Evolutionary conservation across 1,140 invertebrate species (phyloP).

Genomic region (Diachasmimorpha longicaudata): DNA sequence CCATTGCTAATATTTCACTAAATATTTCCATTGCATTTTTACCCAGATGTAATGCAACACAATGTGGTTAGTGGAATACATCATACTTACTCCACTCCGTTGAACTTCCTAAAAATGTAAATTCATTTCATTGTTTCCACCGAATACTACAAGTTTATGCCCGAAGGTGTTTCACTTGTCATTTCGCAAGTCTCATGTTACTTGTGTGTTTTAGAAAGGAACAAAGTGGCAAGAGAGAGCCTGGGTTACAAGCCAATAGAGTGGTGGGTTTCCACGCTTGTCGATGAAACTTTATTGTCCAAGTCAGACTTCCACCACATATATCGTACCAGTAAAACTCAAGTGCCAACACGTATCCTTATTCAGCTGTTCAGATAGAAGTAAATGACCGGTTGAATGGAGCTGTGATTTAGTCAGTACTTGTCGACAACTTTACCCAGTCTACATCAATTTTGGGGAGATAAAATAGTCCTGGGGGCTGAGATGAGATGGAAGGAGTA

Average conservation of each 20-base stretch:
- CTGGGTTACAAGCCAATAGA: neutral
- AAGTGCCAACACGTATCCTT: conserved; percentile 4
- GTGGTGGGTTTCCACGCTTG: neutral
- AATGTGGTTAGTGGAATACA: too few species aligned
- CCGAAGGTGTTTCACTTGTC: neutral
- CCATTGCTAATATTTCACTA: too few species aligned
- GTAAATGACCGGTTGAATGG: neutral
- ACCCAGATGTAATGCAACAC: neutral
- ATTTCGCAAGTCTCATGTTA: neutral
- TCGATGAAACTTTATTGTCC: conserved; percentile 4
- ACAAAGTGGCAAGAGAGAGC: neutral
- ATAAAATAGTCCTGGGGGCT: neutral
- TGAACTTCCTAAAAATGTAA: neutral
- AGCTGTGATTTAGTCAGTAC: conserved; percentile 1
- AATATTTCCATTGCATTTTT: too few species aligned
- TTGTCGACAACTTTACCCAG: neutral
- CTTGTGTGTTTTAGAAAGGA: neutral
- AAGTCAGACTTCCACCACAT: neutral
- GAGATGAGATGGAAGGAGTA: neutral
- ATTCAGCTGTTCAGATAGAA: neutral
- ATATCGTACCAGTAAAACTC: neutral
- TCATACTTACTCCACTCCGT: neutral
- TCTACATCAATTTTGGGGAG: neutral
- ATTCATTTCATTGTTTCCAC: neutral
- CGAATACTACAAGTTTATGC: neutral